Base-by-base conservation (phyloP, 1,140 invertebrate genomes). In the Zaprionus gabonicus region DNA sequence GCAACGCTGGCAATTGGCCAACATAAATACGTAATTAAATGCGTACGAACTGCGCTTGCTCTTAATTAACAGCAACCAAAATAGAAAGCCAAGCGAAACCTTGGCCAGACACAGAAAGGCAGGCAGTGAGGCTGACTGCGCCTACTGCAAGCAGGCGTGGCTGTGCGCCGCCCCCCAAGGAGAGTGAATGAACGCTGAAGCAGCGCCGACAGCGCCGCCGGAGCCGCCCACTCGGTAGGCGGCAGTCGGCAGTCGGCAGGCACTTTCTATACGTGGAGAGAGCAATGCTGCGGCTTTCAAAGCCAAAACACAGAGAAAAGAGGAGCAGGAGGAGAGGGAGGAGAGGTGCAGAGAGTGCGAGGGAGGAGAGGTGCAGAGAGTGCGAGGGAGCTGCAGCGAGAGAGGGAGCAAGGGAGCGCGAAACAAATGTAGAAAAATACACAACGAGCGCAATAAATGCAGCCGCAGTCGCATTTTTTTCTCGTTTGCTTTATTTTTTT, bases 61-160 rank as follows among this genome's bases (percentile, higher is more conserved):
- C 81, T 88, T 88, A 88, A 88, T 88, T 88, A 88, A 88, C 84
- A 88, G 84, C 88, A 84, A 90, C 74, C 79, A 90, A 88, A 88
- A 90, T 90, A 81, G 74, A 88, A 90, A 88, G 74, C 57, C 83
- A 88, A 87, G 81, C 74, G 41, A 41, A 88, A 81, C 85, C 84
- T 90, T 90, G 81, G 69, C 76, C 79, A 91, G 82, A 91, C 85
- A 20, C 44, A 49, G 44, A 2, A 17, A 20, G 15, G 41, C 17
- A 9, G 59, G 15, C 38, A 34, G 28, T 15, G 34, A 64, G 72
- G 49, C 9, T 3, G 5, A 5, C 41, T 46, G 41, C n/a, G 41
- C n/a, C 41, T 46, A 17, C n/a, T 46, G 41, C 41, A 17, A 25
- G 15, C 23, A 3, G 60, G 13, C 57, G 60, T 64, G 62, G 60